Conservation (phyloP, 2,113 vertebrate genomes). For the Bambusicola thoracicus region DNA sequence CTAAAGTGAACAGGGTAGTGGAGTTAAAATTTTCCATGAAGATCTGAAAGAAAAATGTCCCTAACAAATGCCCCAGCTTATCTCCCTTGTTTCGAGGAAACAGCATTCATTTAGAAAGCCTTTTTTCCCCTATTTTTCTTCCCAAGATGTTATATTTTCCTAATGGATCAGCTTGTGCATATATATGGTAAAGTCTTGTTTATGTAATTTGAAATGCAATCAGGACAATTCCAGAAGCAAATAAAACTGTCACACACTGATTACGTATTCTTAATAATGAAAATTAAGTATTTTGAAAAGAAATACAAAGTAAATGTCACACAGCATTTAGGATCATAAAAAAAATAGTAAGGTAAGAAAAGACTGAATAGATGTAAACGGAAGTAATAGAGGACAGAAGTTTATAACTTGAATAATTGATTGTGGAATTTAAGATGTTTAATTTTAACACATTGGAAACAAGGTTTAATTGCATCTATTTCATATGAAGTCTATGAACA, state of each 20-base stretch:
- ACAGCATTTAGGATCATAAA: background rate
- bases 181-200: background rate
- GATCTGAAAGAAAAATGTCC: conserved; percentile 39
- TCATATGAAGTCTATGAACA: background rate
- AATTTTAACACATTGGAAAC: background rate
- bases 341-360: background rate
- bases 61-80: background rate
- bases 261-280: conserved; percentile 33
- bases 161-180: background rate
- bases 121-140: background rate
- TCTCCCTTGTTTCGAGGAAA: background rate
- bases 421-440: background rate
- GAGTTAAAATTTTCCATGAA: conserved; percentile 21
- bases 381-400: background rate
- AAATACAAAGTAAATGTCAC: conserved; percentile 25
- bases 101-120: background rate
- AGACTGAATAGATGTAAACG: background rate
- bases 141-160: background rate
- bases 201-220: conserved; percentile 14
- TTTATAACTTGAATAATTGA: conserved; percentile 34
- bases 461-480: background rate
- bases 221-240: conserved; percentile 6
- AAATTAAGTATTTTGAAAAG: background rate
- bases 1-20: conserved; percentile 26
- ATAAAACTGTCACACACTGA: background rate